Base-by-base conservation (phyloP, 2,888 invertebrate species). In the Sympetrum striolatum region DNA sequence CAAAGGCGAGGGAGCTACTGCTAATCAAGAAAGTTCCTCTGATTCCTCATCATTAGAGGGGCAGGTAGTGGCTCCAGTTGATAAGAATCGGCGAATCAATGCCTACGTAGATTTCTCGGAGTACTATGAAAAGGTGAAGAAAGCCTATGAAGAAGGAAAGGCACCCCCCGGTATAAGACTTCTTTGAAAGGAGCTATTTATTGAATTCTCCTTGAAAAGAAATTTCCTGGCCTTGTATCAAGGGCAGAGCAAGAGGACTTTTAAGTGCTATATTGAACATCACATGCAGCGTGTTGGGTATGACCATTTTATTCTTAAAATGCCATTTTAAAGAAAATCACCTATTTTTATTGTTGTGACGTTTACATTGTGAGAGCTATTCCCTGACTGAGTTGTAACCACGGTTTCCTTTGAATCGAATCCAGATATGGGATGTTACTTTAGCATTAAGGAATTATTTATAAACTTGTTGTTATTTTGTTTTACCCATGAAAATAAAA, bases 81-180 rank as follows among this genome's bases (percentile, higher is more conserved):
- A 97, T 92, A 95, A 95, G 92, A 96, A 97, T 92, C 95, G 96
- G 37, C 95, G 95, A 92, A 96, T 98, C 3, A 96, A 96, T 90
- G 95, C 97, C 0, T 98, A 98, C 93, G 98, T 98, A 0, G 97
- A 98, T 93, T 98, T 98, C 93, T 95, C 96, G 0, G 96, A 96
- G 92, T 98, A 97, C 94, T 97, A 96, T 92, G 95, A 95, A 91
- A 97, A 96, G 93, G 95, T 97, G 0, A 96, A 96, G 73, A 95
- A 95, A 91, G 96, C 96, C 3, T 95, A 95, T 91, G 94, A 94
- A 91, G 96, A 96, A 92, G 96, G 97, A 0, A 96, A 95, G 0
- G 93, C 97, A 91, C 97, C 97, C 3, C 14, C 79, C 80, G 90
- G 90, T 2, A 90, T 90, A 90, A 48, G 53, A 79, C 73, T 90